Evolutionary conservation across 2,888 invertebrate genomes (phyloP).

Genomic region (Phyllotreta striolata): DNA sequence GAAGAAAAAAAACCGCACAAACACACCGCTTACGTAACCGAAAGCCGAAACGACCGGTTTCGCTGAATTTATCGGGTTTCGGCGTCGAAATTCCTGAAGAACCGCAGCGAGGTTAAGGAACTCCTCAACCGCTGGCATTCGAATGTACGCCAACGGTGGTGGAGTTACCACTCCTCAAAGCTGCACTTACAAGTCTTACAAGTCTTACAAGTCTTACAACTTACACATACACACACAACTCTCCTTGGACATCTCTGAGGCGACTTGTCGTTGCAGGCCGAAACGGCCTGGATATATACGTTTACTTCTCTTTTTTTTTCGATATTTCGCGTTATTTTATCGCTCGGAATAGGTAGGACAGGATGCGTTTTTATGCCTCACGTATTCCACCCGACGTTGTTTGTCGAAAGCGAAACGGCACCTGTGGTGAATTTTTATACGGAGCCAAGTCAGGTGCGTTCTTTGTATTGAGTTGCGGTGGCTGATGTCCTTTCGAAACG

Average conservation of each 20-base stretch:
- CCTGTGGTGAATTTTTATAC: slow-evolving; percentile 36
- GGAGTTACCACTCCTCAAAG: slow-evolving; percentile 79
- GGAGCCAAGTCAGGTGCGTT: slow-evolving; percentile 35
- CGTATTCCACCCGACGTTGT: slow-evolving; percentile 21
- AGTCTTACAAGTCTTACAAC: no score
- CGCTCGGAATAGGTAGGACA: slow-evolving; percentile 22
- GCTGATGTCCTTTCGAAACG: slow-evolving; percentile 26
- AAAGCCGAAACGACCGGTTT: slow-evolving; percentile 8
- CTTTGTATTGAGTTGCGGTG: slow-evolving; percentile 24
- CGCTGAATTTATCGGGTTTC: slow-evolving; percentile 4
- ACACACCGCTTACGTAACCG: slow-evolving; percentile 1
- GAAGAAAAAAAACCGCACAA: no score
- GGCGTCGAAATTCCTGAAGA: slow-evolving; percentile 33
- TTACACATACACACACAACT: slow-evolving; percentile 2
- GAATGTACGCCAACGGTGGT: slow-evolving; percentile 80
- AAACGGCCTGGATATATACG: slow-evolving; percentile 7
- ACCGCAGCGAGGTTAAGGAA: slow-evolving; percentile 75
- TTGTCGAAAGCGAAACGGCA: slow-evolving; percentile 30
- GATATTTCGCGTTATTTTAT: slow-evolving; percentile 13
- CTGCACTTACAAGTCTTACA: slow-evolving; percentile 2
- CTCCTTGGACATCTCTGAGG: no score
- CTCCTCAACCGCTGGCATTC: slow-evolving; percentile 79
- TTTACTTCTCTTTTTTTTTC: slow-evolving; percentile 35
- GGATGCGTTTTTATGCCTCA: slow-evolving; percentile 31
- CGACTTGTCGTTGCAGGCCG: slow-evolving; percentile 25